Percentiles rank a stretch among this genome's conserved stretches.
These are phyloP conservation scores for Pluvianellus socialis DNA, from an alignment of 2,113 vertebrate genomes.

Conservation along the genomic window DNA sequence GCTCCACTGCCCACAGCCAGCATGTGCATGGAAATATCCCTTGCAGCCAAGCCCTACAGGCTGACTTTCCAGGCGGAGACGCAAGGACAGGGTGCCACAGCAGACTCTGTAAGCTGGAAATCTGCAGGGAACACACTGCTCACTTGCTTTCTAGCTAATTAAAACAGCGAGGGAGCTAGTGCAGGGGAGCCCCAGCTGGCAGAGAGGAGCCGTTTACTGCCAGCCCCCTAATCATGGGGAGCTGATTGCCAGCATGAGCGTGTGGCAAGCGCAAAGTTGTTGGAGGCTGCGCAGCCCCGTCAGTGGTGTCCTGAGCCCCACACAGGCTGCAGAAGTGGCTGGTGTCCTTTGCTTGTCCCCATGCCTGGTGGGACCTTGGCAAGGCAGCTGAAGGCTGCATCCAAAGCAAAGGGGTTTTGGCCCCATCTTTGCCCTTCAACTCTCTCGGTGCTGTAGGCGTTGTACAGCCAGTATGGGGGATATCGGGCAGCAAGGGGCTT, in stretches of 20 bases:
- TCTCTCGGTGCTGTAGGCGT: not conserved
- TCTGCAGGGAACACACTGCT: not conserved
- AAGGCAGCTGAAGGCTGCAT: not conserved
- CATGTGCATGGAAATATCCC: not conserved
- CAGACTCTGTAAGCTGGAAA: not conserved
- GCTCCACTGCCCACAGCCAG: not conserved
- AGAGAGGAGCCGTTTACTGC: not conserved
- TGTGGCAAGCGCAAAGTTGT: rapidly evolving
- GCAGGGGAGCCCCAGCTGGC: not conserved
- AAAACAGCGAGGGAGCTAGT: rapidly evolving
- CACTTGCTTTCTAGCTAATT: not conserved
- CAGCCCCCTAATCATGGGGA: rapidly evolving
- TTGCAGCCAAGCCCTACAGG: not conserved
- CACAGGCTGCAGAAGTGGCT: not conserved
- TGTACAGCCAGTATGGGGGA: rapidly evolving
- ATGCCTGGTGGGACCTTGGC: rapidly evolving
- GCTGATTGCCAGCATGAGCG: not conserved
- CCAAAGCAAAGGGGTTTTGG: not conserved
- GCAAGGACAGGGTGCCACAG: not conserved
- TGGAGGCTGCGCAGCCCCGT: rapidly evolving
- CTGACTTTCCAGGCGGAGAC: not conserved
- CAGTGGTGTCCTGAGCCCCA: not conserved
- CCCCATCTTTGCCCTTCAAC: not conserved
- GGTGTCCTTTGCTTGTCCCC: not conserved
- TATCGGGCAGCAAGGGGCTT: not conserved